Base-by-base conservation (phyloP, 2,888 invertebrate species). In the Patella caerulea region DNA sequence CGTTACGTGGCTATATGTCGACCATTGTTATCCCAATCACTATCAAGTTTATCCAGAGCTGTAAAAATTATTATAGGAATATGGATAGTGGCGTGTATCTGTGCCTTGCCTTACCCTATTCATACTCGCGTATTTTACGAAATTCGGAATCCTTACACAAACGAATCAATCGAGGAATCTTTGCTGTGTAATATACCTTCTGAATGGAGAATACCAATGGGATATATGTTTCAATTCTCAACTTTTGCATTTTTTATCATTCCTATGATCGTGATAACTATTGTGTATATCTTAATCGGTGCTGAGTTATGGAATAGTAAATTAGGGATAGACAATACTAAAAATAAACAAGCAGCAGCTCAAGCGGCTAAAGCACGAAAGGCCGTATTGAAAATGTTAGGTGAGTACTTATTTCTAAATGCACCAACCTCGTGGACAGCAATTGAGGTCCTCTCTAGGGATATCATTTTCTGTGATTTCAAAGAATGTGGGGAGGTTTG, bases 1-100 rank as follows among this genome's bases (percentile, higher is more conserved):
- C 94, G 97, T 71, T 93, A 97, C 93, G 92, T 97, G 83, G 97
- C 97, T 55, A 97, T 97, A 88, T 97, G 97, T 90, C 96, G 97
- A 90, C 97, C 97, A 0, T 92, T 97, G 69, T 94, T 95, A 88
- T 93, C 95, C 80, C 95, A 96, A 92, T 94, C 95, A 59, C 95
- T 97, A 94, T 95, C 96, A 0, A 96, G 96, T 1, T 94, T 96
- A 54, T 94, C 95, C 73, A 93, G 97, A n/a, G 96, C 96, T 2
- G 92, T 95, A 55, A 94, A 95, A 81, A 95, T 97, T 82, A 96
- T 97, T 73, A 93, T 95, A 0, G 93, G 93, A 0, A 93, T 96
- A 11, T 97, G 97, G 97, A 88, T 94, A 2, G 89, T 96, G 11
- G 95, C 96, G 0, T 93, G 96, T 72, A 80, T 95, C 24, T 94